Conservation (phyloP, 2,113 vertebrate genomes). For the Nothobranchius furzeri region DNA sequence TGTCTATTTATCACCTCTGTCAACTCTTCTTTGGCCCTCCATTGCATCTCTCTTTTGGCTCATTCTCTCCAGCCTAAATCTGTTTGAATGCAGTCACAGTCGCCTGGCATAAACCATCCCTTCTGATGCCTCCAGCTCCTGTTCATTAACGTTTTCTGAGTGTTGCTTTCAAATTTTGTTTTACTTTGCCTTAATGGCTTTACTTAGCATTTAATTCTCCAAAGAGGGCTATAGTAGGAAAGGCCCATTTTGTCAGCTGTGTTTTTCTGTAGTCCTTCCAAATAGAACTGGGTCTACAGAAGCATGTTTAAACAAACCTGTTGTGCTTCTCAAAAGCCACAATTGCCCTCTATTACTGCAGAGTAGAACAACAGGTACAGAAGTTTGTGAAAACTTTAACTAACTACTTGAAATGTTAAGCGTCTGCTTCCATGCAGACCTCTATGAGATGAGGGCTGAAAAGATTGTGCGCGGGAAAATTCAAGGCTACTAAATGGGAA, state of each 20-base stretch:
- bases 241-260: constrained; percentile 25
- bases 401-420: constrained; percentile 31
- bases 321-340: constrained; percentile 27
- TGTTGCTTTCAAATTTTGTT: constrained; percentile 40
- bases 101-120: constrained; percentile 47
- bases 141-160: constrained; percentile 50
- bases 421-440: not conserved
- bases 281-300: constrained; percentile 34
- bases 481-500: too few relatives aligned
- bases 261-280: constrained; percentile 20
- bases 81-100: constrained; percentile 65
- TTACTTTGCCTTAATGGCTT: constrained; percentile 49
- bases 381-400: constrained; percentile 7
- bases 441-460: too few relatives aligned
- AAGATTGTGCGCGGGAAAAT: too few relatives aligned
- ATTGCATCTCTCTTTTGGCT: constrained; percentile 56
- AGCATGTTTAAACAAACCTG: constrained; percentile 24
- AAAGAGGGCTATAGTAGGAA: constrained; percentile 50
- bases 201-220: constrained; percentile 62
- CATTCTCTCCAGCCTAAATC: constrained; percentile 64
- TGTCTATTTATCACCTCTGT: constrained; percentile 49
- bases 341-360: constrained; percentile 14
- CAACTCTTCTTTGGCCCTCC: constrained; percentile 29
- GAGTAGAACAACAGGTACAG: constrained; percentile 44
- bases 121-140: constrained; percentile 34